These are phyloP conservation scores for Trichopria drosophilae DNA, from an alignment of 2,888 invertebrate species.

Conservation along the genomic window DNA sequence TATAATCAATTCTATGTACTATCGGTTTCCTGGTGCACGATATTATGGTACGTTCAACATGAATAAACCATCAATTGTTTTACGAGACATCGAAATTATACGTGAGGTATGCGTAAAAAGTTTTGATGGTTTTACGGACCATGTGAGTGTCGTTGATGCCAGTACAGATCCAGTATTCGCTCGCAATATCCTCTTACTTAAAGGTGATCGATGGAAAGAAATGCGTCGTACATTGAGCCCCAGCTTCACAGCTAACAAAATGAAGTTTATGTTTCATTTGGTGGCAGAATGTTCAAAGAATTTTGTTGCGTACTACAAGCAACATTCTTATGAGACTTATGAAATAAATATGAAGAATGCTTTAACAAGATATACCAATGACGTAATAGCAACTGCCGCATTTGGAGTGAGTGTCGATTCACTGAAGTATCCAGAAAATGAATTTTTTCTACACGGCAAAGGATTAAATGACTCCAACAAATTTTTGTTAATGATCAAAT, in stretches of 20 bases:
- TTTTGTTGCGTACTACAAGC: constrained; percentile 39
- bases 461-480: constrained; percentile 26
- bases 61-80: constrained; percentile 37
- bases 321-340: constrained; percentile 27
- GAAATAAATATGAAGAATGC: constrained; percentile 45
- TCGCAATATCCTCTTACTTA: constrained; percentile 43
- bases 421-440: constrained; percentile 41
- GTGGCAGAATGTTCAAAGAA: constrained; percentile 39
- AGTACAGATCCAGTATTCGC: constrained; percentile 45
- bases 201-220: constrained; percentile 46
- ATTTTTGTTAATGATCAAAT: neutral
- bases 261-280: constrained; percentile 20
- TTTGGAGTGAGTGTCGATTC: constrained; percentile 46
- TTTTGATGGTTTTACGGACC: constrained; percentile 48
- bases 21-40: too few relatives aligned
- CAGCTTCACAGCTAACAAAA: too few relatives aligned
- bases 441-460: constrained; percentile 43
- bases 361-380: constrained; percentile 60
- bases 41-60: constrained; percentile 45
- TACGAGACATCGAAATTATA: constrained; percentile 49
- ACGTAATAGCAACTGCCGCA: too few relatives aligned
- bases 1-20: too few relatives aligned
- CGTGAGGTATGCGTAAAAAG: too few relatives aligned
- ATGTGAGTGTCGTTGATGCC: constrained; percentile 41
- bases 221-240: constrained; percentile 40